A percentile compares a stretch with the other conserved stretches of the same genome.
These are phyloP conservation scores for Germaria angustata DNA, from an alignment of 2,888 invertebrate species.

Conservation along the genomic window DNA sequence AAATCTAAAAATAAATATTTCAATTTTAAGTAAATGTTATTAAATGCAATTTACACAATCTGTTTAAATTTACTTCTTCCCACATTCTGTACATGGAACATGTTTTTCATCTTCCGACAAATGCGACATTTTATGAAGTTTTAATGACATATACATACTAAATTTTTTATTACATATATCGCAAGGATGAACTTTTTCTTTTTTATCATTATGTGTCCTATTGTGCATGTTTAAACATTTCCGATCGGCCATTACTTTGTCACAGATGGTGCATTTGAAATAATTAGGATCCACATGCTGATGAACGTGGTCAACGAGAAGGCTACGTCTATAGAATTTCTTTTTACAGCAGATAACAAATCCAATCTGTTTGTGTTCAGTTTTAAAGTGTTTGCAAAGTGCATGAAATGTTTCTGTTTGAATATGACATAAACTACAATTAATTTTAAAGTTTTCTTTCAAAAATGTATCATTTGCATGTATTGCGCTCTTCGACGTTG, in stretches of 20 bases:
- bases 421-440: slow-evolving; percentile 55
- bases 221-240: slow-evolving; percentile 75
- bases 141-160: slow-evolving; percentile 71
- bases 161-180: slow-evolving; percentile 76
- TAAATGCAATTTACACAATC: neutral
- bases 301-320: slow-evolving; percentile 77
- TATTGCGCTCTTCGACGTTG: neutral
- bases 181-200: slow-evolving; percentile 74
- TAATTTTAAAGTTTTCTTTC: slow-evolving; percentile 60
- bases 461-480: slow-evolving; percentile 56
- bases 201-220: slow-evolving; percentile 72
- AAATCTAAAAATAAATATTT: slow-evolving; percentile 69
- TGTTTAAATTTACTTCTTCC: slow-evolving; percentile 56
- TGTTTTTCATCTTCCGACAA: slow-evolving; percentile 76
- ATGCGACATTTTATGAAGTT: slow-evolving; percentile 75
- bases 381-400: slow-evolving; percentile 59
- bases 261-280: slow-evolving; percentile 75
- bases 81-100: slow-evolving; percentile 74
- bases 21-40: neutral
- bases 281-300: slow-evolving; percentile 77
- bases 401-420: slow-evolving; percentile 49
- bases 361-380: slow-evolving; percentile 71
- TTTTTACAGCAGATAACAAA: slow-evolving; percentile 76
- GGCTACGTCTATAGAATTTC: slow-evolving; percentile 76
- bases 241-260: slow-evolving; percentile 74